Conservation (phyloP, 1,140 invertebrate genomes). For the Saccostrea cuccullata region DNA sequence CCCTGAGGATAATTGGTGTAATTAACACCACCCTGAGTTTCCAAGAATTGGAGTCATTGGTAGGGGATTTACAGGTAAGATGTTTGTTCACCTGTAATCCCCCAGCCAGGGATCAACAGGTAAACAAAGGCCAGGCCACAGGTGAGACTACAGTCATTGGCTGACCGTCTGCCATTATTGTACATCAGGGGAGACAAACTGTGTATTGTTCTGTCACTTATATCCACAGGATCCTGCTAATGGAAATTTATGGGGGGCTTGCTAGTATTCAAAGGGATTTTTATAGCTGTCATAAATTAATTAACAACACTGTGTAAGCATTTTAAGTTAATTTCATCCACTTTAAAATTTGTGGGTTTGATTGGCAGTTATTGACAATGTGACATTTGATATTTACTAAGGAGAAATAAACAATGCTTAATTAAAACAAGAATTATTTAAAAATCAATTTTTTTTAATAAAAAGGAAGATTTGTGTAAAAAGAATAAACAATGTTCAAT, state of each 20-base stretch:
- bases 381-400: too few relatives aligned
- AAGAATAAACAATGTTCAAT: too few relatives aligned
- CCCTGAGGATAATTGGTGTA: not conserved
- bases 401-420: too few relatives aligned
- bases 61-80: constrained; percentile 12
- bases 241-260: not conserved
- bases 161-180: not conserved
- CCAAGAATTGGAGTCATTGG: not conserved
- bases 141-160: not conserved
- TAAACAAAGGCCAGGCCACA: not conserved
- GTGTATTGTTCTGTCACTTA: not conserved
- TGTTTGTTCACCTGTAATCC: constrained; percentile 5
- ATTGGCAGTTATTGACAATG: not conserved
- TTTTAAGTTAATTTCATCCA: not conserved
- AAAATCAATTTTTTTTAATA: too few relatives aligned
- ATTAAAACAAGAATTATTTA: too few relatives aligned
- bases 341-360: not conserved
- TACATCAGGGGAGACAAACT: not conserved
- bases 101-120: not conserved
- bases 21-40: not conserved
- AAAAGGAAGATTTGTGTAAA: too few relatives aligned
- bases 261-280: not conserved
- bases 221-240: not conserved
- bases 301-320: not conserved
- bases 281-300: not conserved